Evolutionary conservation across 1,140 invertebrate genomes (phyloP), one percentile per base, ranked within the genome.

Genomic region (Aethina tumida): DNA sequence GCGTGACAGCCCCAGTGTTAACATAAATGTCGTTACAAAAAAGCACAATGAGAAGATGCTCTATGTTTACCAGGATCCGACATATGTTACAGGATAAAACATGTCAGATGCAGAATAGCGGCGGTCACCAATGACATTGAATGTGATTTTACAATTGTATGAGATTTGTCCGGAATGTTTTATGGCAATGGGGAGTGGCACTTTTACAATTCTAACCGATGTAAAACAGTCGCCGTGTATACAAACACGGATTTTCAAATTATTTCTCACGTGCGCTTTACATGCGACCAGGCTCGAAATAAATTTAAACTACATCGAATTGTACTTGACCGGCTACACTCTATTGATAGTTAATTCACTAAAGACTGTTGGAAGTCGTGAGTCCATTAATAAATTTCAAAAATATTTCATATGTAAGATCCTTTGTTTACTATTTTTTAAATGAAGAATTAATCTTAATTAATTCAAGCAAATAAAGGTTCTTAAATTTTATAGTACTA

Each of bases 11-110:
- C 35, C 29, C 35, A 41, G 41, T 48, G 41, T 48, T 48, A 48
- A 41, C 43, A 39, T 42, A 33, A 42, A 49, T 49, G 43, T 45
- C 43, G 45, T 27, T 39, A 45, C 46, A 45, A 43, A 44, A 44
- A 48, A 48, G 27, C 21, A 47, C 41, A 47, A 47, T 38, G 37
- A 34, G 45, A 47, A 38, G 41, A 43, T 43, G 41, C 41, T 33
- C 37, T 35, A 17, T 42, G 38, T 47, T 47, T 47, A 41, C 37
- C 28, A 25, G 39, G 34, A 31, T 36, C 43, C 35, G 13, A 43
- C 44, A 47, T 47, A 41, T 43, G 40, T 47, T 37, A 39, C 35
- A 17, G 44, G 36, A 47, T 47, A 34, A 43, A 41, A 47, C 15
- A 42, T 39, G 44, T 47, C 44, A 47, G 25, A 30, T 28, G 18